phyloP scores from a whole-genome alignment of 2,888 invertebrate genomes.

The Adelphocoris suturalis region DNA sequence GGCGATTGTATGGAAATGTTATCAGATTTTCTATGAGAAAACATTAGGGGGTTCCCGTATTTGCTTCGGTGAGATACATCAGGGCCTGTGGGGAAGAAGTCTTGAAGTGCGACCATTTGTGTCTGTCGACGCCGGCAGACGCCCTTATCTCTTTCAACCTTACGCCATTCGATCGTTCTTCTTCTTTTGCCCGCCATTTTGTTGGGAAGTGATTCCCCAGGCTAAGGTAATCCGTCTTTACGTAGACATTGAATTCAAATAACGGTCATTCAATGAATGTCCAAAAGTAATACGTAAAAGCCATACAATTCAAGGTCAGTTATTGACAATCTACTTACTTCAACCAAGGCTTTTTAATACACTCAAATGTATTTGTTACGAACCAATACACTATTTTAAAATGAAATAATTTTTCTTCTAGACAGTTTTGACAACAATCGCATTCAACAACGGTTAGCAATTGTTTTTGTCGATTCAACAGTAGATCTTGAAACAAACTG shows the following conservation, averaged over 20 bases:
- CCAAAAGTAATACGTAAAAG: too few relatives aligned
- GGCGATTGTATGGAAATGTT: constrained; percentile 70
- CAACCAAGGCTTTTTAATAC: too few relatives aligned
- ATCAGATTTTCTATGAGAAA: constrained; percentile 71
- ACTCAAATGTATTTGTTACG: too few relatives aligned
- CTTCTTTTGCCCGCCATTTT: constrained; percentile 46
- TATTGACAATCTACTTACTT: too few relatives aligned
- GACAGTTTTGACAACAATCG: too few relatives aligned
- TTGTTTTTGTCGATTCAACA: too few relatives aligned
- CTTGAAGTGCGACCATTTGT: constrained; percentile 70
- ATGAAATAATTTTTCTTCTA: too few relatives aligned
- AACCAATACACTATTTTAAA: too few relatives aligned
- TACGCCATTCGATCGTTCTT: constrained; percentile 33
- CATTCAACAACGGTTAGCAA: too few relatives aligned
- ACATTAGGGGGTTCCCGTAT: constrained; percentile 64
- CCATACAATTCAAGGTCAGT: too few relatives aligned
- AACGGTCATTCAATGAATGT: too few relatives aligned
- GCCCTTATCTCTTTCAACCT: constrained; percentile 54
- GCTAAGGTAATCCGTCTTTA: not conserved
- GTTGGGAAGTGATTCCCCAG: constrained; percentile 31
- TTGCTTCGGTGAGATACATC: constrained; percentile 59
- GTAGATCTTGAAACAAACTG: too few relatives aligned
- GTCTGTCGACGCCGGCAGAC: constrained; percentile 62
- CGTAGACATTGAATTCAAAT: not conserved
- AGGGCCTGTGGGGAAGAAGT: constrained; percentile 46